Conservation (phyloP, 1,140 invertebrate species). For the Dysdera silvatica region DNA sequence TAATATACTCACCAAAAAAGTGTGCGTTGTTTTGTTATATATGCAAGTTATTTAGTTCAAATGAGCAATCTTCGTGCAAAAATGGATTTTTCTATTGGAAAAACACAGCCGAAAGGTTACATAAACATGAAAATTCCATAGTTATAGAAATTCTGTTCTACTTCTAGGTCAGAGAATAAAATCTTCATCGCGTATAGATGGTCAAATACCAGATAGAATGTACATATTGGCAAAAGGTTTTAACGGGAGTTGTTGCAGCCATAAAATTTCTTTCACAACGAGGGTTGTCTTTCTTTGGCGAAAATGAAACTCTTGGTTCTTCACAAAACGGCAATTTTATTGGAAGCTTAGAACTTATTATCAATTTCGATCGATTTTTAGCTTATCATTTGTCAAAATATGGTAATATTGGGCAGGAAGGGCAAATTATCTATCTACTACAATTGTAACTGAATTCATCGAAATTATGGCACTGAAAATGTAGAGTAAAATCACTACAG, state of each 20-base stretch:
- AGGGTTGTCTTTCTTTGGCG: slow-evolving; percentile 31
- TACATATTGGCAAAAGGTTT: slow-evolving; percentile 23
- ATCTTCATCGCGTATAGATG: background rate
- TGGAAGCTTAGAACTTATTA: slow-evolving; percentile 26
- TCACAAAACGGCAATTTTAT: slow-evolving; percentile 32
- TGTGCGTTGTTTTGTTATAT: background rate
- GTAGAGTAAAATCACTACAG: background rate
- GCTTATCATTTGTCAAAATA: no score
- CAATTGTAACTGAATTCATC: background rate
- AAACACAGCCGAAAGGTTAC: background rate
- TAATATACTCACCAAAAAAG: background rate
- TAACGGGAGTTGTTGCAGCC: slow-evolving; percentile 26
- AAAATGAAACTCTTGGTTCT: slow-evolving; percentile 33
- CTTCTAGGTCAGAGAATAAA: background rate
- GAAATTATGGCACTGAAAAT: background rate
- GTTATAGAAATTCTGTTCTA: background rate
- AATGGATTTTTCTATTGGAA: background rate
- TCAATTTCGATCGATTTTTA: background rate
- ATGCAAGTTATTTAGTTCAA: background rate
- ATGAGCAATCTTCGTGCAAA: background rate
- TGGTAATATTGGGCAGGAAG: slow-evolving; percentile 11
- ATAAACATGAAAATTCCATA: background rate
- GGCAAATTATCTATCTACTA: background rate
- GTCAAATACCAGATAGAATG: background rate
- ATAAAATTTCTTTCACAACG: slow-evolving; percentile 30